These are phyloP conservation scores for Myotis planiceps DNA, from an alignment of 2,797 vertebrate genomes.

Conservation along the genomic window DNA sequence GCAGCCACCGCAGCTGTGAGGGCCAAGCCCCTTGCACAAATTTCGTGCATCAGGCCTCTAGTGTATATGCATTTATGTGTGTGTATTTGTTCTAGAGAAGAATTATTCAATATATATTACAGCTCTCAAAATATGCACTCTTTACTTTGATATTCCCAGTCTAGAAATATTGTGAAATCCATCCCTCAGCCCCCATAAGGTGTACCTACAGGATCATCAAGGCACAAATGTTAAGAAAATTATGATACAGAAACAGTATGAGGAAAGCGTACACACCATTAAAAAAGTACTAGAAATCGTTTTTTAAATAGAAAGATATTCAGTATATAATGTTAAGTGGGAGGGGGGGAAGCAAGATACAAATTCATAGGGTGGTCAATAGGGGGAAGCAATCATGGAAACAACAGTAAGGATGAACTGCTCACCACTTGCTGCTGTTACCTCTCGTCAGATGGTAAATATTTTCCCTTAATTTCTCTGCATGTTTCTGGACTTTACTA, in stretches of 20 bases:
- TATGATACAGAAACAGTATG: not conserved
- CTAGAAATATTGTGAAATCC: not conserved
- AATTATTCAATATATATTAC: not conserved
- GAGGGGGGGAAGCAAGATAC: not conserved
- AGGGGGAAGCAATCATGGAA: rapidly evolving
- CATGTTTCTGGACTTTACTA: not conserved
- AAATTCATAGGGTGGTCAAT: not conserved
- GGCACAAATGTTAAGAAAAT: not conserved
- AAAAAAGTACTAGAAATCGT: not conserved
- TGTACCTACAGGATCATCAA: not conserved
- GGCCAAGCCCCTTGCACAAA: no score
- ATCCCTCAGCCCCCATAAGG: not conserved
- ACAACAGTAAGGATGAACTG: not conserved
- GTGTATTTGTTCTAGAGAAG: not conserved
- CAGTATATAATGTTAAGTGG: not conserved
- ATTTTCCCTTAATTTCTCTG: not conserved
- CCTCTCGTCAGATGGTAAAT: not conserved
- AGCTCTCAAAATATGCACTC: not conserved
- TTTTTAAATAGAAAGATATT: not conserved
- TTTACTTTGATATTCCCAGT: not conserved
- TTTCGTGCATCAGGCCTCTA: no score
- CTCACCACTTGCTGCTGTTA: not conserved
- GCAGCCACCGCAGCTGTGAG: no score
- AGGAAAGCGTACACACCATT: not conserved
- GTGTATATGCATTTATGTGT: no score